These are phyloP conservation scores for Romanomermis culicivorax DNA, from an alignment of 2,888 invertebrate genomes.

Conservation along the genomic window DNA sequence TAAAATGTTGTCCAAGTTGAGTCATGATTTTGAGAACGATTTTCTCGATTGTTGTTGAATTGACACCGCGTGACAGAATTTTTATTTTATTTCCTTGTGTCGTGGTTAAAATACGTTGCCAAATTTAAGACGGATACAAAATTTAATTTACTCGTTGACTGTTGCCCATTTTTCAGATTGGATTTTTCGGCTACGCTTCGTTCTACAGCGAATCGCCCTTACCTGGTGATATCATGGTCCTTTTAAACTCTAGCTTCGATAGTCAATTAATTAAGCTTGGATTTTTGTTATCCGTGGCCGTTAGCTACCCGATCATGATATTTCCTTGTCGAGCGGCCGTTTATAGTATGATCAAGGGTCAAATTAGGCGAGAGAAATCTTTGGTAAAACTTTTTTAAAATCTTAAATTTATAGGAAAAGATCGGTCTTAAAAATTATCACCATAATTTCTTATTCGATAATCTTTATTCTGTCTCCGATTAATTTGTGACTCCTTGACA, in stretches of 20 bases:
- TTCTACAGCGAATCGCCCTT: constrained; percentile 43
- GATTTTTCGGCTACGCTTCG: constrained; percentile 76
- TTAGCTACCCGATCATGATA: constrained; percentile 86
- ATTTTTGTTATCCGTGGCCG: constrained; percentile 77
- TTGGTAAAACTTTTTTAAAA: too few species aligned
- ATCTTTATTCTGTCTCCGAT: neutral
- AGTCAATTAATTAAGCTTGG: constrained; percentile 78
- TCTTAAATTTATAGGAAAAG: too few species aligned
- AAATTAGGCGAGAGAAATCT: neutral
- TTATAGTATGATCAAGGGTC: constrained; percentile 56
- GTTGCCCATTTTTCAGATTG: constrained; percentile 52
- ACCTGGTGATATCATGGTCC: constrained; percentile 68
- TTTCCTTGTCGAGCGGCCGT: constrained; percentile 85
- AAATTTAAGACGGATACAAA: too few species aligned
- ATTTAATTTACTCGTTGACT: too few species aligned
- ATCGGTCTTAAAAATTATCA: neutral
- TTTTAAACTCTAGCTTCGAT: constrained; percentile 51
- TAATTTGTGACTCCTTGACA: neutral
- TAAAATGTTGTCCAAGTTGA: too few species aligned
- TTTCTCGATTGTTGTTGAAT: too few species aligned
- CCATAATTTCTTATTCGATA: neutral
- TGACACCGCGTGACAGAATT: too few species aligned
- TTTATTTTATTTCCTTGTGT: too few species aligned
- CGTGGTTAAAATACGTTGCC: too few species aligned
- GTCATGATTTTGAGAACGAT: too few species aligned